Evolutionary conservation across 2,888 invertebrate species (phyloP).

Genomic region (Cantharis rustica): DNA sequence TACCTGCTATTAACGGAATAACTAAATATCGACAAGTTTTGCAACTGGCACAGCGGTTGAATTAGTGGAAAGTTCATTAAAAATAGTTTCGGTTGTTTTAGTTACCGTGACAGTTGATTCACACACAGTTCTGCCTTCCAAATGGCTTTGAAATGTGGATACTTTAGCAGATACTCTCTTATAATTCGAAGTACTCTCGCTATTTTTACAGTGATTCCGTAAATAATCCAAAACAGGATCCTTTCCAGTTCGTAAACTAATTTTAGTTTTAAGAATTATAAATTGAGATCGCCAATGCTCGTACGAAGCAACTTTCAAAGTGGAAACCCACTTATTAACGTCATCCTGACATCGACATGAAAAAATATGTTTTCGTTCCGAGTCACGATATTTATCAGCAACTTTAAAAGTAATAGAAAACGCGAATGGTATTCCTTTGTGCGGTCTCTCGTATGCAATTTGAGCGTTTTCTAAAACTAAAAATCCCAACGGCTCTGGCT

Average conservation of each 20-base stretch:
- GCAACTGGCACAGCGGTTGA: constrained; percentile 15
- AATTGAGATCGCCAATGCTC: constrained; percentile 70
- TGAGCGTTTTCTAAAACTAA: constrained; percentile 76
- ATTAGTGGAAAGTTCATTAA: constrained; percentile 3
- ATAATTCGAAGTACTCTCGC: constrained; percentile 29
- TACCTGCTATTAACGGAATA: not conserved
- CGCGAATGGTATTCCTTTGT: constrained; percentile 69
- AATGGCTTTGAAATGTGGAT: constrained; percentile 50
- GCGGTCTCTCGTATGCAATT: constrained; percentile 70
- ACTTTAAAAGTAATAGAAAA: constrained; percentile 71
- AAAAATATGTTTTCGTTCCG: constrained; percentile 65
- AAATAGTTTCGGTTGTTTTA: constrained; percentile 1
- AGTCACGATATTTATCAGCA: constrained; percentile 62
- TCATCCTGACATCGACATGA: constrained; percentile 72
- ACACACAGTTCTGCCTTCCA: constrained; percentile 34
- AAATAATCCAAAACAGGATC: constrained; percentile 55
- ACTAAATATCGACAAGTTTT: constrained; percentile 33
- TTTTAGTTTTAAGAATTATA: constrained; percentile 68
- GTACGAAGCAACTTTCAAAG: constrained; percentile 71
- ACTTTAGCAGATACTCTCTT: constrained; percentile 39
- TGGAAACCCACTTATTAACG: constrained; percentile 73
- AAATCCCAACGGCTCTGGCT: constrained; percentile 69
- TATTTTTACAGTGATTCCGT: constrained; percentile 42
- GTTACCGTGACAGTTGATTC: not conserved
- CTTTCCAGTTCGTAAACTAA: constrained; percentile 71